Evolutionary conservation across 2,888 invertebrate species (phyloP).

Genomic region (Scaptodrosophila latifasciaeformis): DNA sequence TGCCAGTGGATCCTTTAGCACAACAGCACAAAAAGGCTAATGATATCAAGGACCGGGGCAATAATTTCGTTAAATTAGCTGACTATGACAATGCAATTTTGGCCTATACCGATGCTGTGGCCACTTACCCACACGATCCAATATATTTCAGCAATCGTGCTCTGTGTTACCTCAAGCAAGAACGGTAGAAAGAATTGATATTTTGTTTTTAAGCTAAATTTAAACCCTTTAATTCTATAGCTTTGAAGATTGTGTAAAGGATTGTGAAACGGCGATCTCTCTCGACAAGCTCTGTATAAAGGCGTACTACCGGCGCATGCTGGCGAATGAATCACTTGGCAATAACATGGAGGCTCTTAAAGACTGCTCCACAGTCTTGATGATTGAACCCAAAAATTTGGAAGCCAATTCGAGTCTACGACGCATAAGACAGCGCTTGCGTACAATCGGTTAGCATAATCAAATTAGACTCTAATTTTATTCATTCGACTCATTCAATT

Average conservation of each 20-base stretch:
- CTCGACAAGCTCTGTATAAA: conserved; percentile 88
- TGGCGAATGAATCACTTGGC: conserved; percentile 83
- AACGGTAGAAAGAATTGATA: conserved; percentile 78
- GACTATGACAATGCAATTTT: conserved; percentile 90
- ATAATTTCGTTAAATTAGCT: conserved; percentile 84
- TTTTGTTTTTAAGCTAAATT: not conserved
- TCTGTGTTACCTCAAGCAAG: conserved; percentile 87
- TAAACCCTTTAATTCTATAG: conserved; percentile 23
- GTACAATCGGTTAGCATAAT: conserved; percentile 52
- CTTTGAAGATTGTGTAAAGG: conserved; percentile 76
- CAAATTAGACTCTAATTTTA: not conserved
- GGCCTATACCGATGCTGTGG: conserved; percentile 92
- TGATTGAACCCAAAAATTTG: conserved; percentile 86
- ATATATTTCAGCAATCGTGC: conserved; percentile 92
- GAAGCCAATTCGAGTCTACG: conserved; percentile 77
- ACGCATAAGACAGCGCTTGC: conserved; percentile 68
- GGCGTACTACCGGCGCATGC: conserved; percentile 87
- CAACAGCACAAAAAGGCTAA: conserved; percentile 65
- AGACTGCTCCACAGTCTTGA: conserved; percentile 83
- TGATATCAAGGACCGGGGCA: conserved; percentile 80
- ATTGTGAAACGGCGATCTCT: conserved; percentile 87
- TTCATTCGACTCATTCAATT: not conserved
- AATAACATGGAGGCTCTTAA: conserved; percentile 82
- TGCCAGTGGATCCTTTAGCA: conserved; percentile 42
- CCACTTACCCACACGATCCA: conserved; percentile 85